Evolutionary conservation across 92 coral and sea anemone genomes (phyloP), one percentile per base, ranked within the genome.

Genomic region (Porites divaricata): DNA sequence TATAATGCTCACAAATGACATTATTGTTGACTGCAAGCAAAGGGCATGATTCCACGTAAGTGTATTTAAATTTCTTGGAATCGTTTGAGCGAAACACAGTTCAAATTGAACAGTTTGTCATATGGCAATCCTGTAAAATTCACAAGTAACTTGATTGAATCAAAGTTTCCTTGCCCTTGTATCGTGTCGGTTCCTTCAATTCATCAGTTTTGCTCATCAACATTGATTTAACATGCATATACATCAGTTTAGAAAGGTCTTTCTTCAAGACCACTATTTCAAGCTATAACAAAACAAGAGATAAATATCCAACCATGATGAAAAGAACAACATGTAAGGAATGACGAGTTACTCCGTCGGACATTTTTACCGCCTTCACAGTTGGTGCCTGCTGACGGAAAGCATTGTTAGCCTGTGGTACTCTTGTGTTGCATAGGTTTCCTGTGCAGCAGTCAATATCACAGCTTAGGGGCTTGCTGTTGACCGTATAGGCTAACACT

Each of bases 361-460:
- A 67, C 21, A 16, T 24, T 12, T 50, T 0, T 54, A 12, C 21
- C 7, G 20, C 61, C 6, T 48, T n/a, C 35, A 62, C 52, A 20
- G 62, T 63, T 50, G 48, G 62, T 64, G 72, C 21, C 13, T 45
- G 35, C 8, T 6, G 1, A 16, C 11, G 26, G n/a, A 14, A 41
- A 35, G 41, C 41, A 35, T 8, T 59, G 25, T 41, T 24, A 1
- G 80, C 20, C 16, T 22, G n/a, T 19, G 80, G 80, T 16, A 67
- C 13, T 53, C 53, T 24, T 53, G 66, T 67, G 75, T 79, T 79
- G 15, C 84, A 79, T 19, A 26, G 49, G 17, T 67, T 67, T 19
- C 68, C 54, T 22, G 28, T 25, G 17, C 84, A 79, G 62, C 84
- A 79, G 7, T 49, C 84, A 15, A 79, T 79, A n/a, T 67, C 9